Evolutionary conservation across 2,888 invertebrate genomes (phyloP), one percentile per base, ranked within the genome.

Genomic region (Amphiduros pacificus): DNA sequence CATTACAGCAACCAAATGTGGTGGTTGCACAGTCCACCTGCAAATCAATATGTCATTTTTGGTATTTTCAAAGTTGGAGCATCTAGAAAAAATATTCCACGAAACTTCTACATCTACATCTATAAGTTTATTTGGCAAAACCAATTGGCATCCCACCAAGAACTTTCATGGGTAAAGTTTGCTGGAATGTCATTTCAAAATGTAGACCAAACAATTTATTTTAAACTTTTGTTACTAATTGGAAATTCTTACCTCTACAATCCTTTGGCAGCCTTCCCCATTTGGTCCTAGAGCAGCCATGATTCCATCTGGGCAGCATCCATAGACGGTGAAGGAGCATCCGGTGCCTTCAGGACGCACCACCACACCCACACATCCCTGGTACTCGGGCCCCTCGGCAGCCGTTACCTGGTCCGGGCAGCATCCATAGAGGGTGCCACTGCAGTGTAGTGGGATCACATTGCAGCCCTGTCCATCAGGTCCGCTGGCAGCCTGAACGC

Each of bases 401-500:
- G 26, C 53, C 52, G 68, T 77, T 71, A 67, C 65, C 76, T 66
- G 66, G 77, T 96, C 94, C 0, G 91, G 91, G 75, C 94, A 94
- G 78, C 94, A 95, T 2, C 94, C 94, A 74, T 90, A 94, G 4
- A 93, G 84, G 0, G 91, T 90, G 73, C 89, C 89, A 0, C 55
- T 24, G 50, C 62, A 65, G 22, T 24, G 14, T 6, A 31, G 11
- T 9, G 56, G 27, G 41, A 56, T 36, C 28, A 53, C 59, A 53
- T 59, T 59, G 41, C 79, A 60, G n/a, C 68, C 66, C 49, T 58
- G 91, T 53, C 86, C 84, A 70, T 88, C 88, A 0, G 88, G 88
- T 1, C 95, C 95, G 75, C 93, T 92, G 1, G 95, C 92, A 0
- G 93, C 88, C 0, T 92, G 93, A 71, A 85, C 78, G 11, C 93